Conservation (phyloP, 1,140 invertebrate species). For the Metaphire vulgaris region DNA sequence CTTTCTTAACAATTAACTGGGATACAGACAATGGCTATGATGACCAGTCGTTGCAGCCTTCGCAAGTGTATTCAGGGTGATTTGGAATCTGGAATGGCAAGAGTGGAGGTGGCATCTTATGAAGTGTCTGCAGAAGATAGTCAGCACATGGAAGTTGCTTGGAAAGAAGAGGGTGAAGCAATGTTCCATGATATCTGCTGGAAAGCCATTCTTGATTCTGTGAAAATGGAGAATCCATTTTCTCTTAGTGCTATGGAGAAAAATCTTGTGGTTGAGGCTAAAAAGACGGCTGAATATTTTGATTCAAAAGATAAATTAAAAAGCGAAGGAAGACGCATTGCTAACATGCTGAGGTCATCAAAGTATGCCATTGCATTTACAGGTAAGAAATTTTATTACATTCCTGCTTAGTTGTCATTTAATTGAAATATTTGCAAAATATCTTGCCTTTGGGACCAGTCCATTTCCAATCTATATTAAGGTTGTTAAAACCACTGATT, state of each 20-base stretch:
- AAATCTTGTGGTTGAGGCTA: slow-evolving; percentile 35
- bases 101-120: slow-evolving; percentile 15
- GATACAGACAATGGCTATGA: background rate
- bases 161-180: slow-evolving; percentile 12
- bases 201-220: slow-evolving; percentile 25
- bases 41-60: background rate
- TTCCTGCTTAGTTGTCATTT: background rate
- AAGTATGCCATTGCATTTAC: slow-evolving; percentile 43
- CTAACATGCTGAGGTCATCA: slow-evolving; percentile 34
- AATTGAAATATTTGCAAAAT: too few relatives aligned
- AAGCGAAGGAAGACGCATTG: slow-evolving; percentile 33
- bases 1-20: too few relatives aligned
- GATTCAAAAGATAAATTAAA: slow-evolving; percentile 34
- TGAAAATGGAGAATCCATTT: slow-evolving; percentile 28
- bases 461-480: too few relatives aligned
- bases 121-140: slow-evolving; percentile 8
- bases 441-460: too few relatives aligned
- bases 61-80: slow-evolving; percentile 16
- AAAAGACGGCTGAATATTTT: slow-evolving; percentile 39
- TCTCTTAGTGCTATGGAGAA: slow-evolving; percentile 33
- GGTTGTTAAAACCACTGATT: too few relatives aligned
- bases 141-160: slow-evolving; percentile 10
- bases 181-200: slow-evolving; percentile 27
- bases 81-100: background rate
- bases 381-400: slow-evolving; percentile 33